Conservation (phyloP, 2,113 vertebrate genomes). For the Amblyopsis rosae region DNA sequence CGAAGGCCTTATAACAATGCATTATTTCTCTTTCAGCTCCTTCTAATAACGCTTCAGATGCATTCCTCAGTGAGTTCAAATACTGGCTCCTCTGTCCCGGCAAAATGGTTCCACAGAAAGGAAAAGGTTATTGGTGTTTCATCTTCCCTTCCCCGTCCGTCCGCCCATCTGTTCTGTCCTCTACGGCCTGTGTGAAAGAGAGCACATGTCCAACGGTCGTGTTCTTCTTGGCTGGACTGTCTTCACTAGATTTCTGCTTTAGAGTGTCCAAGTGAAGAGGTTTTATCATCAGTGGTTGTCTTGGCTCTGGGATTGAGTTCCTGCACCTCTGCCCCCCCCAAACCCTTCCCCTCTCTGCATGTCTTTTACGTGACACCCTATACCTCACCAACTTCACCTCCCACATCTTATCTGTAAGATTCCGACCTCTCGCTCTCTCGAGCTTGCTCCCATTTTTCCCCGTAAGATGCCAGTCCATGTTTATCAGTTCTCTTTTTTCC, state of each 20-base stretch:
- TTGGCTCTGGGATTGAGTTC: conserved; percentile 61
- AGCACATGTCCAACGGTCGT: conserved; percentile 7
- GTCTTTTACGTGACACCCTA: conserved; percentile 64
- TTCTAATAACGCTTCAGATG: neutral
- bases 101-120: neutral
- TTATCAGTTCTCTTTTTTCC: conserved; percentile 22
- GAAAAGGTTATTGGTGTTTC: neutral
- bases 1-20: neutral
- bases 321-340: conserved; percentile 50
- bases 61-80: neutral
- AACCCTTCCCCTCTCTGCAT: conserved; percentile 24
- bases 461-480: conserved; percentile 23
- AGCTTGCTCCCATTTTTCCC: conserved; percentile 17
- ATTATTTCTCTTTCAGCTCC: neutral
- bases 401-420: conserved; percentile 47
- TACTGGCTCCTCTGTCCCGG: neutral
- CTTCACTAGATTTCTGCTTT: conserved; percentile 24
- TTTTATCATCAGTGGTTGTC: conserved; percentile 61
- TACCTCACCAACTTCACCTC: conserved; percentile 59
- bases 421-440: conserved; percentile 36
- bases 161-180: neutral
- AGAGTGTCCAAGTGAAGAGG: conserved; percentile 47
- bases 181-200: neutral
- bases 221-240: neutral
- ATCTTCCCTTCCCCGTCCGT: neutral